phyloP scores from a whole-genome alignment of 1,140 invertebrate genomes.

The Papilio aristodemus region DNA sequence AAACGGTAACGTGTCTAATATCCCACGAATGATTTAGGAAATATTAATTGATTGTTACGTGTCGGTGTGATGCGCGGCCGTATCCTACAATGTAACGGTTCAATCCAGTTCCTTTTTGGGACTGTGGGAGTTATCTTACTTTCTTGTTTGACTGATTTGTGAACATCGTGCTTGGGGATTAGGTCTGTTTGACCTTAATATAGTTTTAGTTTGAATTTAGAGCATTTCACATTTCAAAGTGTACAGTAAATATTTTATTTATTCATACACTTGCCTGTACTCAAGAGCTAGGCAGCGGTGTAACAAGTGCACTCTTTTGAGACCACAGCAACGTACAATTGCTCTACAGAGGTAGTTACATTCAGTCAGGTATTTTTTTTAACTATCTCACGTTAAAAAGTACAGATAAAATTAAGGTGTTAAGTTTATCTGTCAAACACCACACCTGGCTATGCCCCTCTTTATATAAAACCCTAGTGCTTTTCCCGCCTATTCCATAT shows the following conservation, averaged over 20 bases:
- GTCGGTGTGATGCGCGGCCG: constrained; percentile 7
- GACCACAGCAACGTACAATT: too few relatives aligned
- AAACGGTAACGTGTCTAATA: background rate
- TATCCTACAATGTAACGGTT: constrained; percentile 24
- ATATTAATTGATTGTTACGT: constrained; percentile 9
- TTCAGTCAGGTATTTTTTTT: too few relatives aligned
- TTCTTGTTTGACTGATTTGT: constrained; percentile 21
- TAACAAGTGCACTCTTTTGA: too few relatives aligned
- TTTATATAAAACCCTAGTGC: background rate
- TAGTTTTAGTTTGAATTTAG: background rate
- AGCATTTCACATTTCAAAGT: background rate
- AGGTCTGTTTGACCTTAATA: background rate
- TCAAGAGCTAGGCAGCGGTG: too few relatives aligned
- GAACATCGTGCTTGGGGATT: background rate
- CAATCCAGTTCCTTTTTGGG: constrained; percentile 19
- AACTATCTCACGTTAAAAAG: too few relatives aligned
- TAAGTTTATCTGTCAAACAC: too few relatives aligned
- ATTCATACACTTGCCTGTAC: too few relatives aligned
- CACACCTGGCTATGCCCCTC: too few relatives aligned
- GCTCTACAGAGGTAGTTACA: too few relatives aligned
- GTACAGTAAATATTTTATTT: too few relatives aligned
- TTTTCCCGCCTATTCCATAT: constrained; percentile 1
- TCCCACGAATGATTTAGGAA: background rate
- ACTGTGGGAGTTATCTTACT: constrained; percentile 23
- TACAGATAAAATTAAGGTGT: too few relatives aligned